Evolutionary conservation across 2,888 invertebrate genomes (phyloP).

Genomic region (Athetis lepigone): DNA sequence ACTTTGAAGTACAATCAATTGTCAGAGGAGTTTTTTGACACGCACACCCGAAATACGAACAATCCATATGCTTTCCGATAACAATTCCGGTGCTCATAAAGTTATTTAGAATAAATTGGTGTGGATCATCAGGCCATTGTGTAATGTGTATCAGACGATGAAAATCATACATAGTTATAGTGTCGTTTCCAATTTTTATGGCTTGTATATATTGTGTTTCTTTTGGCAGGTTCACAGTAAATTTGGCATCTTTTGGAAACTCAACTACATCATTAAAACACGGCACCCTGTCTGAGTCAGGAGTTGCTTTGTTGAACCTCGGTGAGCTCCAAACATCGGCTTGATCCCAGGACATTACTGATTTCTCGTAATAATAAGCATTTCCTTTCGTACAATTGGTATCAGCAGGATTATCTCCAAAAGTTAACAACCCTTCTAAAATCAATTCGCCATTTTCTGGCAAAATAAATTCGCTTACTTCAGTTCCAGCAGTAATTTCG

Average conservation of each 20-base stretch:
- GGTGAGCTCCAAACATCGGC: constrained; percentile 84
- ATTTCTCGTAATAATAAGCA: constrained; percentile 76
- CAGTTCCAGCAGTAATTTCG: constrained; percentile 69
- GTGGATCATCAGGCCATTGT: constrained; percentile 56
- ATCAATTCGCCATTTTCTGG: constrained; percentile 82
- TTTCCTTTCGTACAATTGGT: constrained; percentile 73
- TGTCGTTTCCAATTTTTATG: constrained; percentile 68
- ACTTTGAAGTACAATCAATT: constrained; percentile 79
- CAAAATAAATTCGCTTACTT: constrained; percentile 77
- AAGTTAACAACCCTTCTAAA: constrained; percentile 75
- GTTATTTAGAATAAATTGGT: constrained; percentile 73
- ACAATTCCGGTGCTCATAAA: constrained; percentile 64
- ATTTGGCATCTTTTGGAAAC: constrained; percentile 76
- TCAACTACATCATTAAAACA: constrained; percentile 84
- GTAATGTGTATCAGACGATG: constrained; percentile 19
- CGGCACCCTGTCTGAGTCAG: constrained; percentile 86
- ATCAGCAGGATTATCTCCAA: constrained; percentile 75
- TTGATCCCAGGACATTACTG: constrained; percentile 78
- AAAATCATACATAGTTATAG: constrained; percentile 60
- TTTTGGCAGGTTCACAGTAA: constrained; percentile 75
- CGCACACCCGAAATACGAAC: constrained; percentile 77
- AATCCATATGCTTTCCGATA: constrained; percentile 60
- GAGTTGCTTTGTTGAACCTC: constrained; percentile 85
- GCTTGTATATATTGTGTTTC: constrained; percentile 69
- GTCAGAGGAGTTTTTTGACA: constrained; percentile 74